Percentiles rank a stretch among this genome's conserved stretches.
Evolutionary conservation across 1,140 invertebrate species (phyloP).

Genomic region (Drosophila sulfurigaster): DNA sequence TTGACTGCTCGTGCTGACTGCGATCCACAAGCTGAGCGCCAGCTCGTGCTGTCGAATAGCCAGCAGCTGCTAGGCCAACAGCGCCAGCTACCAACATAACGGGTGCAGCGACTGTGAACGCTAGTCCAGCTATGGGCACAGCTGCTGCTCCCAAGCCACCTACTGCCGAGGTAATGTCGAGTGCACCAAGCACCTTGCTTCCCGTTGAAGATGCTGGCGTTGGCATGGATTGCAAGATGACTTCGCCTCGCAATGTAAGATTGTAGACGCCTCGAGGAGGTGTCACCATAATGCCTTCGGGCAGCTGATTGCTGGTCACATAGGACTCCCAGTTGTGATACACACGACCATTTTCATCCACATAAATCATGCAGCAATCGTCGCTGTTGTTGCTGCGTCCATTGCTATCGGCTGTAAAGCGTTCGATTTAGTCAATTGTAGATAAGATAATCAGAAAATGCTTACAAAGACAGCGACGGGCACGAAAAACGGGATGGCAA

Average conservation of each 20-base stretch:
- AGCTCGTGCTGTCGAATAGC: constrained; percentile 62
- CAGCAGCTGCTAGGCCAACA: constrained; percentile 56
- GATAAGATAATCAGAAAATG: background rate
- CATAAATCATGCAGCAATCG: constrained; percentile 76
- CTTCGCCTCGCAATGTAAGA: background rate
- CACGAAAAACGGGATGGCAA: constrained; percentile 72
- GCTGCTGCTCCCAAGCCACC: constrained; percentile 56
- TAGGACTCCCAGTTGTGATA: constrained; percentile 76
- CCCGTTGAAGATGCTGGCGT: constrained; percentile 51
- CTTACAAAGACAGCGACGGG: constrained; percentile 72
- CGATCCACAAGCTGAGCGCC: constrained; percentile 60
- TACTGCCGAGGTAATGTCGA: constrained; percentile 54
- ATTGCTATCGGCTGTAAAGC: constrained; percentile 21
- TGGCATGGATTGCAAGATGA: constrained; percentile 48
- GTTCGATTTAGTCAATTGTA: background rate
- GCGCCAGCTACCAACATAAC: constrained; percentile 52
- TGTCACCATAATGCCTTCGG: constrained; percentile 66
- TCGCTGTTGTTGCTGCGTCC: constrained; percentile 50
- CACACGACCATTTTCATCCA: constrained; percentile 72
- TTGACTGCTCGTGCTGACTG: constrained; percentile 71
- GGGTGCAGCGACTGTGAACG: constrained; percentile 61
- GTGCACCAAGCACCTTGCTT: constrained; percentile 20
- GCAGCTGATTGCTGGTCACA: constrained; percentile 65
- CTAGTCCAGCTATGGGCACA: constrained; percentile 50
- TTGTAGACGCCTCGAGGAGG: constrained; percentile 64